Conservation (phyloP, 2,888 invertebrate genomes). For the Eudemis profundana region DNA sequence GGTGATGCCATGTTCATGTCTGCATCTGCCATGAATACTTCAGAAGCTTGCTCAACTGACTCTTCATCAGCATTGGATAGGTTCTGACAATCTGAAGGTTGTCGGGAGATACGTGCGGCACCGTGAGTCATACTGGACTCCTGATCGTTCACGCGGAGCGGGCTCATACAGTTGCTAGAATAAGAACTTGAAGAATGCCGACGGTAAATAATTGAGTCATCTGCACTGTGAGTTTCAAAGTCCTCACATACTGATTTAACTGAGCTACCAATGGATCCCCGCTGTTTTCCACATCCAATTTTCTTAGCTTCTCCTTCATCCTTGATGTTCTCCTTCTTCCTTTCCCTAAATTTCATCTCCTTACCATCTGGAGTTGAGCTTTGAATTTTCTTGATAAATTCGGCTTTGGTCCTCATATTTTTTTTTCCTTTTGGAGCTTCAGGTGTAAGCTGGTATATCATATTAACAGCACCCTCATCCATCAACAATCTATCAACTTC, state of each 20-base stretch:
- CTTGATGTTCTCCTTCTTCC: constrained; percentile 74
- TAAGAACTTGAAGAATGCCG: constrained; percentile 94
- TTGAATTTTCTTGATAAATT: constrained; percentile 87
- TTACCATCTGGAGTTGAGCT: constrained; percentile 76
- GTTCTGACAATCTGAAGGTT: constrained; percentile 48
- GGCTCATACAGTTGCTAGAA: constrained; percentile 89
- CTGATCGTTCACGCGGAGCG: constrained; percentile 85
- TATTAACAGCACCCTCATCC: constrained; percentile 95
- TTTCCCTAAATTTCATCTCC: constrained; percentile 81
- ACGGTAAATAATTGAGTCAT: constrained; percentile 92
- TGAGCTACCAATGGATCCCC: constrained; percentile 70
- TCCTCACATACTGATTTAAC: constrained; percentile 86
- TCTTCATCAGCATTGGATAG: constrained; percentile 46
- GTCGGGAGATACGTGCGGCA: constrained; percentile 52
- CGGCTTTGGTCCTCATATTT: constrained; percentile 84
- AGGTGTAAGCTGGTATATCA: constrained; percentile 91
- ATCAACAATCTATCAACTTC: constrained; percentile 92
- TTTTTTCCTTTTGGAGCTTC: constrained; percentile 80
- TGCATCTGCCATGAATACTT: constrained; percentile 60
- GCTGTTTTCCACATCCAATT: constrained; percentile 69
- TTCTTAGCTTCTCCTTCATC: constrained; percentile 71
- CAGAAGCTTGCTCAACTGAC: constrained; percentile 42
- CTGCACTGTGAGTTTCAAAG: constrained; percentile 87
- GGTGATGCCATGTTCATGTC: constrained; percentile 53
- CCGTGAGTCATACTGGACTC: constrained; percentile 61